phyloP scores from a whole-genome alignment of 2,888 invertebrate genomes.

The Drosophila mulleri region DNA sequence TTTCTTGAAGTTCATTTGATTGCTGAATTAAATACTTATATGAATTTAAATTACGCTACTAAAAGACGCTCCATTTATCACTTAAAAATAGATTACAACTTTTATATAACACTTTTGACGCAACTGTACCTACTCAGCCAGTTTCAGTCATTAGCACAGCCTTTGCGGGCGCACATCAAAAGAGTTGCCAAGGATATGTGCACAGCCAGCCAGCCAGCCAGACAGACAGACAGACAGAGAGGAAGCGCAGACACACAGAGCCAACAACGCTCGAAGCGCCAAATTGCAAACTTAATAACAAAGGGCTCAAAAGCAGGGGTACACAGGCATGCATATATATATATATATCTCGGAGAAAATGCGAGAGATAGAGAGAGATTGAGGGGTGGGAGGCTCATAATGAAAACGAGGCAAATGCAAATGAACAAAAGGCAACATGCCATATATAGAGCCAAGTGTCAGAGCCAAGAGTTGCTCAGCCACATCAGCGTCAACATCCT shows the following conservation, averaged over 20 bases:
- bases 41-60: too few species aligned
- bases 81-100: not conserved
- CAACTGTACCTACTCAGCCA: conserved; percentile 41
- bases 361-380: conserved; percentile 6
- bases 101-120: conserved; percentile 4
- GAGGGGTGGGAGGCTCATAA: conserved; percentile 52
- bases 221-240: conserved; percentile 18
- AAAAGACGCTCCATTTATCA: not conserved
- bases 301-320: conserved; percentile 42
- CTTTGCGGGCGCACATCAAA: conserved; percentile 53
- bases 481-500: conserved; percentile 68
- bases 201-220: conserved; percentile 14
- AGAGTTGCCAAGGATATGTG: conserved; percentile 71
- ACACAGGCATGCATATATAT: conserved; percentile 10
- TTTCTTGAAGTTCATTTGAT: too few species aligned
- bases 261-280: conserved; percentile 47
- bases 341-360: conserved; percentile 7
- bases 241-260: conserved; percentile 46
- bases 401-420: conserved; percentile 80
- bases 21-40: too few species aligned
- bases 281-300: conserved; percentile 76
- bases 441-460: conserved; percentile 17
- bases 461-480: conserved; percentile 31
- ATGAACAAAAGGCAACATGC: conserved; percentile 75
- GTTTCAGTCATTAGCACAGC: conserved; percentile 50